Evolutionary conservation across 2,113 vertebrate genomes (phyloP).

Genomic region (Pseudorasbora parva): DNA sequence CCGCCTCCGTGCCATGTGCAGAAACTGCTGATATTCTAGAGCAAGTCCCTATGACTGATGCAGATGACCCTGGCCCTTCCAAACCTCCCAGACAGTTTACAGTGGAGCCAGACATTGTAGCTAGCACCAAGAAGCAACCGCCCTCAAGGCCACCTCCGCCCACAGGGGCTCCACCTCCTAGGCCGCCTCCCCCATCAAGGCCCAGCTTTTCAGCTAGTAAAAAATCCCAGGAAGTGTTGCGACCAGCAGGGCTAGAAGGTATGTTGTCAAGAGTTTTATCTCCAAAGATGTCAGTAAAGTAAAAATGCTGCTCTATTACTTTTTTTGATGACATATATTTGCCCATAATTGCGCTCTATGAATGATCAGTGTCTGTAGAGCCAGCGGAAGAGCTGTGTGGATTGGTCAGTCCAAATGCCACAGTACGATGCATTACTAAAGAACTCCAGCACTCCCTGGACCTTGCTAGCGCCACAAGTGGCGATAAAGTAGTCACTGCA

Average conservation of each 20-base stretch:
- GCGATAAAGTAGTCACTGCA: slow-evolving; percentile 95
- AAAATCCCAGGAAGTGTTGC: slow-evolving; percentile 87
- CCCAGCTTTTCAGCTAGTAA: slow-evolving; percentile 85
- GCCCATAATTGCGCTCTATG: slow-evolving; percentile 14
- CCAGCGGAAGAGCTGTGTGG: slow-evolving; percentile 75
- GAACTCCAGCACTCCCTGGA: slow-evolving; percentile 95
- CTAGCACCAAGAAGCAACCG: slow-evolving; percentile 94
- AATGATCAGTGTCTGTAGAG: slow-evolving; percentile 74
- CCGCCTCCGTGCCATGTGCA: slow-evolving; percentile 3
- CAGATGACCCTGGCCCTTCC: slow-evolving; percentile 79
- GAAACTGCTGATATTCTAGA: slow-evolving; percentile 77
- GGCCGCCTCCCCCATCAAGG: slow-evolving; percentile 90
- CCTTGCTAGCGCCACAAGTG: slow-evolving; percentile 95
- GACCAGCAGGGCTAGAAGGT: slow-evolving; percentile 85
- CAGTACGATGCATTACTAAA: slow-evolving; percentile 83
- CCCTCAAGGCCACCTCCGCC: slow-evolving; percentile 90
- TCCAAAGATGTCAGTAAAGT: neutral
- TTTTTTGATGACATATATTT: too few relatives aligned
- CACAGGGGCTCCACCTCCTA: slow-evolving; percentile 83
- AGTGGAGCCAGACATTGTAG: slow-evolving; percentile 94
- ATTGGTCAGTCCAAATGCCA: slow-evolving; percentile 83
- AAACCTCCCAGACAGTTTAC: slow-evolving; percentile 90
- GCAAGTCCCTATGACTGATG: slow-evolving; percentile 70
- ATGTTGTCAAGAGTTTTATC: slow-evolving; percentile 47
- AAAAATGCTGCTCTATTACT: neutral